Evolutionary conservation across 2,113 vertebrate species (phyloP).

Genomic region (Scytalopus superciliaris): DNA sequence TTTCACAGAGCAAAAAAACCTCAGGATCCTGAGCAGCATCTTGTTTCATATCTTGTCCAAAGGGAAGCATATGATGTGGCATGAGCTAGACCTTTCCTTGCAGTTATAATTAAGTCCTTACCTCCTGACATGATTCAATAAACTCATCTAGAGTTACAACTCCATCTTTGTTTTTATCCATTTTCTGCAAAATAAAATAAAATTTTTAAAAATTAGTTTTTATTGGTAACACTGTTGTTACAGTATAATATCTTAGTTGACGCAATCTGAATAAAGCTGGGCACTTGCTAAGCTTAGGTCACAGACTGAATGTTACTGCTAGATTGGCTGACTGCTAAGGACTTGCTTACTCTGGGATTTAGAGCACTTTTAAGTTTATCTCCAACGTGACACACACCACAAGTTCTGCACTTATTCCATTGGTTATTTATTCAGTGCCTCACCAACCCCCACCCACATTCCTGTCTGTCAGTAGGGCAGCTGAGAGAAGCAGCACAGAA

Average conservation of each 20-base stretch:
- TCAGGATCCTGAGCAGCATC: not conserved
- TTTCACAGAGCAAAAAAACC: not conserved
- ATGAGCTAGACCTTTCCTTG: not conserved
- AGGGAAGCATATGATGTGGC: not conserved
- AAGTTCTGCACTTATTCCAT: not conserved
- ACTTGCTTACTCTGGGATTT: not conserved
- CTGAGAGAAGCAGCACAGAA: not conserved
- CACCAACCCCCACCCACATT: not conserved
- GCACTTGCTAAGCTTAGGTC: not conserved
- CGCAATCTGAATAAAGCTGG: not conserved
- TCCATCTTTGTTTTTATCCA: constrained; percentile 99
- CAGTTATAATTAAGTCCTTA: constrained; percentile 63
- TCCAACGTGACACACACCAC: not conserved
- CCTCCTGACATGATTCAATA: constrained; percentile 95
- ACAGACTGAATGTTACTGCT: not conserved
- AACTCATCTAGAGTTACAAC: constrained; percentile 97
- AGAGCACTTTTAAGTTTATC: not conserved
- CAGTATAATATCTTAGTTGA: not conserved
- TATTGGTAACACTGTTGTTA: not conserved
- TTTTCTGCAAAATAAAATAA: constrained; percentile 84
- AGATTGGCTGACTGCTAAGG: not conserved
- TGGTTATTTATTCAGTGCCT: not conserved
- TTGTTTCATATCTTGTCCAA: not conserved
- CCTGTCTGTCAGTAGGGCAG: not conserved
- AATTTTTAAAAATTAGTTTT: not conserved